phyloP scores from a whole-genome alignment of 2,797 vertebrate genomes.

The Sebastes taczanowskii region DNA sequence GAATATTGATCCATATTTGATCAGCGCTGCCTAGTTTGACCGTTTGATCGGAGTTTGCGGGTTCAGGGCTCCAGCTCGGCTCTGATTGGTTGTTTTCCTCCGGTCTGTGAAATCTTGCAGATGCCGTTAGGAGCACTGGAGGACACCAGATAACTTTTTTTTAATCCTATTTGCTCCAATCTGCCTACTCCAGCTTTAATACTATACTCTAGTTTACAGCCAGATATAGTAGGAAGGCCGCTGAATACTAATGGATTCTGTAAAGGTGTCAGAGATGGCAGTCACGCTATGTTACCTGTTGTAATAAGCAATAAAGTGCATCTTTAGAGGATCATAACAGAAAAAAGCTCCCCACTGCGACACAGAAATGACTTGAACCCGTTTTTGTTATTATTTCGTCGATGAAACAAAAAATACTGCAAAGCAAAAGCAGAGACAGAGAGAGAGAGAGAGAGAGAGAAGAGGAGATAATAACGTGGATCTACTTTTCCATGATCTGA shows the following conservation, averaged over 20 bases:
- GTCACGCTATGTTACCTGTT: not conserved
- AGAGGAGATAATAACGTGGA: not conserved
- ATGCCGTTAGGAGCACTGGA: too few relatives aligned
- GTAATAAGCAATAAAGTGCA: not conserved
- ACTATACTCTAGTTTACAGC: not conserved
- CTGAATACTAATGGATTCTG: not conserved
- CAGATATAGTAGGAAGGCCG: not conserved
- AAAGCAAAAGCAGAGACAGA: slow-evolving; percentile 2
- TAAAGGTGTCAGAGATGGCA: not conserved
- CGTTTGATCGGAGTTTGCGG: too few relatives aligned
- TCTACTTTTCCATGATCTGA: slow-evolving; percentile 32
- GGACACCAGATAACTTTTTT: too few relatives aligned
- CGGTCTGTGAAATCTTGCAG: too few relatives aligned
- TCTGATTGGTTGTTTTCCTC: too few relatives aligned
- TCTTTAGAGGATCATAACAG: not conserved
- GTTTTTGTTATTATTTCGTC: not conserved
- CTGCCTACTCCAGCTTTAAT: too few relatives aligned
- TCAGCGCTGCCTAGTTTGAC: too few relatives aligned
- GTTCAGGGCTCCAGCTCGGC: too few relatives aligned
- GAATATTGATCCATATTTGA: too few relatives aligned
- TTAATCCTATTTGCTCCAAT: too few relatives aligned
- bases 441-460: not conserved
- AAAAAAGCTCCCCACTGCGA: not conserved
- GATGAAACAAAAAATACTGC: not conserved
- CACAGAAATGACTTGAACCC: not conserved